These are phyloP conservation scores for Luscinia luscinia DNA, from an alignment of 2,797 vertebrate species.

Conservation along the genomic window DNA sequence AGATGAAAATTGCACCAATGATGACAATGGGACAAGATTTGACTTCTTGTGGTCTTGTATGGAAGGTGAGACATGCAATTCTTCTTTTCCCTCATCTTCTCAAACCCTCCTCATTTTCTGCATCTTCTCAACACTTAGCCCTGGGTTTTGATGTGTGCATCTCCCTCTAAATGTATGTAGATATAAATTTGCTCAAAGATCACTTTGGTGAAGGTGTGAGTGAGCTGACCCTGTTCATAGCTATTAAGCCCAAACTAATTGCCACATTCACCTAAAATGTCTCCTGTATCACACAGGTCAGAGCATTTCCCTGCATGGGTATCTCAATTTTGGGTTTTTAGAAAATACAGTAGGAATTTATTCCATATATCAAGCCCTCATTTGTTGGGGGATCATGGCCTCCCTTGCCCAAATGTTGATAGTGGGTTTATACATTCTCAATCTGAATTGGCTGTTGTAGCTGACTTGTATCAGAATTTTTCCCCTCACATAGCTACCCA, in stretches of 20 bases:
- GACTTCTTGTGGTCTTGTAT: not conserved
- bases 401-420: not conserved
- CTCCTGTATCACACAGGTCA: not conserved
- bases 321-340: not conserved
- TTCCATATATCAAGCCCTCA: not conserved
- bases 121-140: not conserved
- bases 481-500: not conserved
- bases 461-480: conserved; percentile 15
- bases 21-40: not conserved
- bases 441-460: not conserved
- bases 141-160: not conserved
- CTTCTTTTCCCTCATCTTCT: not conserved
- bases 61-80: not conserved
- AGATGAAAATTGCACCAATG: not conserved
- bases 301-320: not conserved
- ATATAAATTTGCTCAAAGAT: not conserved
- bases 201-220: not conserved
- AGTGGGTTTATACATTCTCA: not conserved
- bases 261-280: not conserved
- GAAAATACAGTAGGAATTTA: not conserved
- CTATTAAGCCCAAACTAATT: not conserved
- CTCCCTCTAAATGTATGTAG: not conserved
- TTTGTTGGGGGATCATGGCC: not conserved
- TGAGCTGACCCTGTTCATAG: not conserved
- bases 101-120: not conserved